Conservation (phyloP, 2,888 invertebrate genomes). For the Nemotelus pantherinus region DNA sequence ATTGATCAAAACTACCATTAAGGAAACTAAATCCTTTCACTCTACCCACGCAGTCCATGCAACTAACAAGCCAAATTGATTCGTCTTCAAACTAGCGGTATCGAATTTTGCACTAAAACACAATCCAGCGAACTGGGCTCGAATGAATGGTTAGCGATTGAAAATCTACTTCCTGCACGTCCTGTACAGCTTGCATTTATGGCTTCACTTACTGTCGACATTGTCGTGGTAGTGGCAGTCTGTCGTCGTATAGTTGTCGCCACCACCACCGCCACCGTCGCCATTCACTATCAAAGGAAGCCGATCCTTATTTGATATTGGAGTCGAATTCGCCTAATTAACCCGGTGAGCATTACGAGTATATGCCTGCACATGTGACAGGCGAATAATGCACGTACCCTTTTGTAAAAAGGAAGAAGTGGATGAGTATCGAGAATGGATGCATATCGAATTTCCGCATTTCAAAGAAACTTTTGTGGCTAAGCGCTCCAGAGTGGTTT, state of each 20-base stretch:
- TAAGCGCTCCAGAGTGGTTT: slow-evolving; percentile 15
- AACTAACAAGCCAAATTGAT: neutral
- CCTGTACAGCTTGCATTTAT: slow-evolving; percentile 29
- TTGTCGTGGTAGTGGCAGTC: neutral
- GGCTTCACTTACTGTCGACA: slow-evolving; percentile 19
- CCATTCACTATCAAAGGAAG: slow-evolving; percentile 37
- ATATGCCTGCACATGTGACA: slow-evolving; percentile 38
- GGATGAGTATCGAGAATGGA: slow-evolving; percentile 29
- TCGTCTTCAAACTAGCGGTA: neutral
- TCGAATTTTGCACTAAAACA: too few relatives aligned
- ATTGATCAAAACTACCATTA: too few relatives aligned
- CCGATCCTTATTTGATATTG: slow-evolving; percentile 43
- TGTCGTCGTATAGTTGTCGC: neutral
- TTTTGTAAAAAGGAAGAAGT: slow-evolving; percentile 34
- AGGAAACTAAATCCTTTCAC: too few relatives aligned
- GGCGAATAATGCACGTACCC: neutral
- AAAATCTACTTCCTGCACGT: slow-evolving; percentile 21
- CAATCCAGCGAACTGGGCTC: neutral
- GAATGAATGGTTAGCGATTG: slow-evolving; percentile 11
- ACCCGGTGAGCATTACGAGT: slow-evolving; percentile 45
- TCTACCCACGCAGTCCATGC: neutral
- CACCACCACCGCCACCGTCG: neutral
- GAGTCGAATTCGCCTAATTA: slow-evolving; percentile 46
- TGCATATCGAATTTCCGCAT: slow-evolving; percentile 32
- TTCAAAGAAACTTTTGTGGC: slow-evolving; percentile 28